phyloP scores from a whole-genome alignment of 2,797 vertebrate genomes.

The Anomalospiza imberbis region DNA sequence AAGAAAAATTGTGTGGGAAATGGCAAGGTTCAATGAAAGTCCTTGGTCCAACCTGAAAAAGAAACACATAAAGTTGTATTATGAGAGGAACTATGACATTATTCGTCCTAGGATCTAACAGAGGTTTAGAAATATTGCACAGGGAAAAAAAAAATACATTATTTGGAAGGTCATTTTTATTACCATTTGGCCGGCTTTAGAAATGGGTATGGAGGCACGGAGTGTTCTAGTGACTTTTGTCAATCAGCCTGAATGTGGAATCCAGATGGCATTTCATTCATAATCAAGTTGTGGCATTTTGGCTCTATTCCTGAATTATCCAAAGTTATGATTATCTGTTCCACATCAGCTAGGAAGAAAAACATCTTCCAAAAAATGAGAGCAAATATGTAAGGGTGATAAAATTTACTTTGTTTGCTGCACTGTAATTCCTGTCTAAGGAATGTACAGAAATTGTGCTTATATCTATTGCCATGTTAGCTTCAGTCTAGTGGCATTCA shows the following conservation, averaged over 20 bases:
- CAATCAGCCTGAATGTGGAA: background rate
- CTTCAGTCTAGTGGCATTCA: background rate
- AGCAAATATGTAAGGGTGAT: background rate
- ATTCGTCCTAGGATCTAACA: background rate
- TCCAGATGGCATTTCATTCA: slow-evolving; percentile 42
- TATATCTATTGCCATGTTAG: background rate
- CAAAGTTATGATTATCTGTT: background rate
- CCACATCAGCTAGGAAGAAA: background rate
- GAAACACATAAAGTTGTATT: background rate
- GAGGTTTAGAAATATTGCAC: background rate
- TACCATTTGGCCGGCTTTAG: background rate
- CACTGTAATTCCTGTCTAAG: background rate
- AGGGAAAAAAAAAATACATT: background rate
- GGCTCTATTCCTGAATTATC: slow-evolving; percentile 15
- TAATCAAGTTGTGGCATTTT: slow-evolving; percentile 35
- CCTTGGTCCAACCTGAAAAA: background rate
- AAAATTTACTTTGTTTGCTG: background rate
- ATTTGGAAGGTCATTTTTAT: slow-evolving; percentile 9
- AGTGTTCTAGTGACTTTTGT: slow-evolving; percentile 7
- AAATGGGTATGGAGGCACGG: background rate
- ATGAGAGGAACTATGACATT: background rate
- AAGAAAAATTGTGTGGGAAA: background rate
- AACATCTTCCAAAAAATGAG: background rate
- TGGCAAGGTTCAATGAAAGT: background rate
- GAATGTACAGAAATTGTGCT: background rate